Evolutionary conservation across 2,888 invertebrate genomes (phyloP).

Genomic region (Halocaridina rubra): DNA sequence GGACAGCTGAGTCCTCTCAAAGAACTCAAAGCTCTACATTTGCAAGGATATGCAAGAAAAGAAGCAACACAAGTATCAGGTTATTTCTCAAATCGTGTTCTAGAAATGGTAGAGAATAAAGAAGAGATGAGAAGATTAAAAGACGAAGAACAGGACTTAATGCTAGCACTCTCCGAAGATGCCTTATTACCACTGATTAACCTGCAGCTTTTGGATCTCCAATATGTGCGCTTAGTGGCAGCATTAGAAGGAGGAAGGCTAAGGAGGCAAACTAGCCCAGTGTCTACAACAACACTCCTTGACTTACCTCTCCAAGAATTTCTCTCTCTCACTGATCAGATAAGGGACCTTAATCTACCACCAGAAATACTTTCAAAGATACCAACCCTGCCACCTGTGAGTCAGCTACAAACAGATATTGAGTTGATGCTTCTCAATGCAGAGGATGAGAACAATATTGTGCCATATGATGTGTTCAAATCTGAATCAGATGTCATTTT

Average conservation of each 20-base stretch:
- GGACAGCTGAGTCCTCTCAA: constrained; percentile 25
- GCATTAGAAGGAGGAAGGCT: constrained; percentile 27
- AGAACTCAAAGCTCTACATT: constrained; percentile 43
- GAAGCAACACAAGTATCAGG: constrained; percentile 43
- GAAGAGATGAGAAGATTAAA: background rate
- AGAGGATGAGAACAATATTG: constrained; percentile 71
- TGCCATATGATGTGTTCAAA: constrained; percentile 76
- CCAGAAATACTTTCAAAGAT: constrained; percentile 21
- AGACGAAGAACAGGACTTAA: constrained; percentile 16
- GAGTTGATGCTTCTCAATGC: constrained; percentile 14
- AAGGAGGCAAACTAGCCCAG: constrained; percentile 33
- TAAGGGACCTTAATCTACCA: constrained; percentile 41
- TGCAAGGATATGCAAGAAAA: constrained; percentile 49
- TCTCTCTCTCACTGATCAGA: constrained; percentile 35
- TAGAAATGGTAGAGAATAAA: constrained; percentile 45
- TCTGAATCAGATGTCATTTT: constrained; percentile 65
- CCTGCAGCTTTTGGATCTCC: constrained; percentile 73
- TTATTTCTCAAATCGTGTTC: constrained; percentile 37
- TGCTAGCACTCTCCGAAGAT: constrained; percentile 64
- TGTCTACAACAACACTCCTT: constrained; percentile 44
- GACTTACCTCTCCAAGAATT: constrained; percentile 48
- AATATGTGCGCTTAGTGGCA: constrained; percentile 69
- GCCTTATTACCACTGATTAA: constrained; percentile 66
- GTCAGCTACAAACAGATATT: background rate
- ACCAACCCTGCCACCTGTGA: background rate